Base-by-base conservation (phyloP, 2,888 invertebrate species). In the Sussaba pulchella region DNA sequence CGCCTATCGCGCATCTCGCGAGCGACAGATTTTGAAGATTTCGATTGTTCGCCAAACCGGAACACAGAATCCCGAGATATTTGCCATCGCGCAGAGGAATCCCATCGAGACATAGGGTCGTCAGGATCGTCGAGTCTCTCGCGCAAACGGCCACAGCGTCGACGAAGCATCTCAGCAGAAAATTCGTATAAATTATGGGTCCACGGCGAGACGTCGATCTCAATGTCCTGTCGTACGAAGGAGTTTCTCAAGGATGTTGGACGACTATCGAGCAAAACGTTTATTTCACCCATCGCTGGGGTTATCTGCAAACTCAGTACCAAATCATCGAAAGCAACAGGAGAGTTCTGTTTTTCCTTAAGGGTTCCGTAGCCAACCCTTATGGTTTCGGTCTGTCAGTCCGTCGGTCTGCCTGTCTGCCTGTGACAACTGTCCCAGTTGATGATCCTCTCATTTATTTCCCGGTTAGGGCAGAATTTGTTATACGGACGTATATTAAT, bases 111-210 rank as follows among this genome's bases (percentile, higher is more conserved):
- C 45, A 52, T n/a, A 88, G 76, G 26, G 78, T 78, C 36, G 75
- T 85, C n/a, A 88, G 63, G 54, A 81, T 52, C 14, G 59, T 19
- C 1, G 85, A 87, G 4, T 83, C 76, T 63, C 76, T 82, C 59
- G 82, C 3, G 54, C 78, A 87, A 63, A 81, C 75, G 4, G 86
- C 86, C 10, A 88, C 47, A 4, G 88, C 83, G 10, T 88, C 87
- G 47, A 85, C 71, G 41, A 88, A 78, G 24, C 85, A 87, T 47
- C 84, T 85, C 54, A 88, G 73, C 59, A 88, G 63, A 73, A 82
- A 85, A 79, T 86, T 87, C 19, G 88, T 88, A 64, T 85, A 87
- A 6, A 88, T 41, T 19, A 85, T 64, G 19, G 88, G 86, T 41
- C 41, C 47, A 31, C 72, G 63, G 17, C 43, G 24, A 12, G 19